These are phyloP conservation scores for Hypercompe scribonia DNA, from an alignment of 2,888 invertebrate species.

Conservation along the genomic window DNA sequence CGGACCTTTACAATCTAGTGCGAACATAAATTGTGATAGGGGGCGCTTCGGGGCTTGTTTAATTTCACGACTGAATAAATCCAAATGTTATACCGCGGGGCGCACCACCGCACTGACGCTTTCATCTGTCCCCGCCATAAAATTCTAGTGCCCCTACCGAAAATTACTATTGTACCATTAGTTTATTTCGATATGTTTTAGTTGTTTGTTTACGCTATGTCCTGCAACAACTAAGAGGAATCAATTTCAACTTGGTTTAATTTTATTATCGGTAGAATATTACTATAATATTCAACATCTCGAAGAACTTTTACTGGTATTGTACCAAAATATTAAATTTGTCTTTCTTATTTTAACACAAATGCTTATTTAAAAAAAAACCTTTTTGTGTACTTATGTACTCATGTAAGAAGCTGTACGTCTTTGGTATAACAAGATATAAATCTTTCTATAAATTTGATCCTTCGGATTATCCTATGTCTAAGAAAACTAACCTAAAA, in stretches of 20 bases:
- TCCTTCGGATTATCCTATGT: too few species aligned
- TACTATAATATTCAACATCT: neutral
- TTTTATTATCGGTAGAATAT: neutral
- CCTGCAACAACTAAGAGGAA: neutral
- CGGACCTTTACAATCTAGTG: conserved; percentile 80
- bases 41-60: conserved; percentile 80
- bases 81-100: conserved; percentile 79
- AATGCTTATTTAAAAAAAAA: too few species aligned
- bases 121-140: conserved; percentile 74
- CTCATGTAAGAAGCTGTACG: too few species aligned
- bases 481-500: too few species aligned
- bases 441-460: too few species aligned
- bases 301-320: neutral
- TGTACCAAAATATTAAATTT: too few species aligned
- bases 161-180: conserved; percentile 47
- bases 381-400: too few species aligned
- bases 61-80: conserved; percentile 86
- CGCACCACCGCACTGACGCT: conserved; percentile 60
- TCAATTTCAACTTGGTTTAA: neutral
- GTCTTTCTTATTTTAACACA: too few species aligned
- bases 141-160: conserved; percentile 61
- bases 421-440: too few species aligned
- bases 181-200: conserved; percentile 16
- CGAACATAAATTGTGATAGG: conserved; percentile 84
- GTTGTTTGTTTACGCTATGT: conserved; percentile 10